A percentile compares a stretch with the other conserved stretches of the same genome.
These are phyloP conservation scores for Hassar affinis DNA, from an alignment of 2,113 vertebrate species.

Conservation along the genomic window DNA sequence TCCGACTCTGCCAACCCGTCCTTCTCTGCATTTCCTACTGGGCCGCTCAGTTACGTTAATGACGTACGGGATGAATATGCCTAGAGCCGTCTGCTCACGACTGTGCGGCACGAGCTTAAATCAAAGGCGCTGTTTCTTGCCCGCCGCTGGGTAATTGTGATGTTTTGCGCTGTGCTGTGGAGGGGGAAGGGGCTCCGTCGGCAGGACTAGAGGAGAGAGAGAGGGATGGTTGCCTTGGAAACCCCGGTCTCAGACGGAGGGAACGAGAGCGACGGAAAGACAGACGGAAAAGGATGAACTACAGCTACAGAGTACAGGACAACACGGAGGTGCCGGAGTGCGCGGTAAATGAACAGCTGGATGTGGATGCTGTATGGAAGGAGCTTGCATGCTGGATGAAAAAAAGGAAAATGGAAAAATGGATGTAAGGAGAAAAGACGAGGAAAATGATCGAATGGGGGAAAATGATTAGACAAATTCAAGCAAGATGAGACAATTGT, in stretches of 20 bases:
- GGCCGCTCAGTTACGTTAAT: constrained; percentile 43
- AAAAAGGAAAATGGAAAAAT: constrained; percentile 25
- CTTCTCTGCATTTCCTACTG: constrained; percentile 31
- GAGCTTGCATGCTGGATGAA: neutral
- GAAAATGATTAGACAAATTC: neutral
- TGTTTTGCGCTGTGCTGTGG: constrained; percentile 58
- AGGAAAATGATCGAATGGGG: constrained; percentile 24
- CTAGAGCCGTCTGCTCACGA: constrained; percentile 32
- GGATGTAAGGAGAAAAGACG: constrained; percentile 46
- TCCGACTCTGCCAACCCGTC: constrained; percentile 32
- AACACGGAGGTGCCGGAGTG: neutral
- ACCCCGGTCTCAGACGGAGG: constrained; percentile 66
- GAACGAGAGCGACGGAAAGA: constrained; percentile 57
- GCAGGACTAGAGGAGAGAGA: constrained; percentile 70
- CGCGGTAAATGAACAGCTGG: constrained; percentile 1
- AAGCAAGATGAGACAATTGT: constrained; percentile 5
- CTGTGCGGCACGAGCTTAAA: constrained; percentile 38
- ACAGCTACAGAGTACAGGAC: constrained; percentile 17
- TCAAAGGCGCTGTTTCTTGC: constrained; percentile 52
- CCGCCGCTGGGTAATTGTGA: constrained; percentile 53
- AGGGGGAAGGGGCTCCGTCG: constrained; percentile 69
- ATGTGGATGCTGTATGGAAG: constrained; percentile 35
- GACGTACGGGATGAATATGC: constrained; percentile 39
- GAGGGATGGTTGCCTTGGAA: constrained; percentile 75
- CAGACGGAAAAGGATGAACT: constrained; percentile 41